Percentiles rank a stretch among this genome's conserved stretches.
Evolutionary conservation across 2,113 vertebrate genomes (phyloP).

Genomic region (Egretta garzetta): DNA sequence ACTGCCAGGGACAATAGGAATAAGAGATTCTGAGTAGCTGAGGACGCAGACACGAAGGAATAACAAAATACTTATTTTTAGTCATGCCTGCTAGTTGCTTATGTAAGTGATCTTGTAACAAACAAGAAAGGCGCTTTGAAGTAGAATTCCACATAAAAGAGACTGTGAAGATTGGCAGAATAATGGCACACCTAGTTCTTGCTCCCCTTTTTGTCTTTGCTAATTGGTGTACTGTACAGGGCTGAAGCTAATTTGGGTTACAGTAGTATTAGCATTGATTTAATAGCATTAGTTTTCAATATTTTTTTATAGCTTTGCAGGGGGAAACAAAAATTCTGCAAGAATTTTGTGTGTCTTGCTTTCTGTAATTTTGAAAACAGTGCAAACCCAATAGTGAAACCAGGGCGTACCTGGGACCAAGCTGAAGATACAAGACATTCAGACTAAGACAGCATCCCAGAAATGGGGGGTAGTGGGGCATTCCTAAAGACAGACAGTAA

Average conservation of each 20-base stretch:
- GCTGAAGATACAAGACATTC: background rate
- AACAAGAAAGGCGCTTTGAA: slow-evolving; percentile 17
- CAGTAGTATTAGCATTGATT: background rate
- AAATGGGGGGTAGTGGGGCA: background rate
- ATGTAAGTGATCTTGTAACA: slow-evolving; percentile 18
- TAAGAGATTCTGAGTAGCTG: background rate
- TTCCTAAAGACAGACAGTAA: background rate
- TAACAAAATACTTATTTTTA: slow-evolving; percentile 35
- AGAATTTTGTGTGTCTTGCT: background rate
- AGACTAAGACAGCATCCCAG: background rate
- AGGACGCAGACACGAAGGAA: background rate
- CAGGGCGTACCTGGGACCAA: background rate
- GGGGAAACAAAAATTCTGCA: background rate
- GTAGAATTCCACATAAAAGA: slow-evolving; percentile 11
- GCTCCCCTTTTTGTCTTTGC: background rate
- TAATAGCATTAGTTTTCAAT: background rate
- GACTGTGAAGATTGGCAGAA: background rate
- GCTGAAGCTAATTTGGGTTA: background rate
- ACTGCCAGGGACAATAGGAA: background rate
- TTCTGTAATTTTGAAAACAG: background rate
- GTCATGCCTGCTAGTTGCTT: background rate
- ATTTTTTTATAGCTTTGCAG: background rate
- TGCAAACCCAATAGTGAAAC: background rate
- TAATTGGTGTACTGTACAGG: background rate
- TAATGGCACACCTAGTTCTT: background rate